A percentile compares a stretch with the other conserved stretches of the same genome.
These are phyloP conservation scores for Taenaris catops DNA, from an alignment of 2,888 invertebrate genomes.

Conservation along the genomic window DNA sequence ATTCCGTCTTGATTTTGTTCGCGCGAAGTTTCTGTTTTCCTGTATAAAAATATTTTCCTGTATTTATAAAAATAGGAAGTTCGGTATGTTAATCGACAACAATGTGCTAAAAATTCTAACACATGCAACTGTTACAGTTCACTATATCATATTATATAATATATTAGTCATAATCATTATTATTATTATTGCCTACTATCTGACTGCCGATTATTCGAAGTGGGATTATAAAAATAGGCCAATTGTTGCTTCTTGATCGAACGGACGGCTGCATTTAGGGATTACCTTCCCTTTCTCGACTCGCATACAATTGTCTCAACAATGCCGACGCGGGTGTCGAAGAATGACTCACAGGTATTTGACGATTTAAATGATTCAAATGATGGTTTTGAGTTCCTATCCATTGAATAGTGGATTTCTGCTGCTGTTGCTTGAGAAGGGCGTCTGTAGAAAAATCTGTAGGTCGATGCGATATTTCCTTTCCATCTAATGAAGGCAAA, in stretches of 20 bases:
- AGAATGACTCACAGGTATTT: constrained; percentile 74
- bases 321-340: constrained; percentile 93
- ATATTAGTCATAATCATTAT: too few relatives aligned
- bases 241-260: constrained; percentile 98
- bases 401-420: constrained; percentile 93
- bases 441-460: constrained; percentile 95
- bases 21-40: too few relatives aligned
- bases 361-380: constrained; percentile 81
- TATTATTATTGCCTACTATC: too few relatives aligned
- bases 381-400: constrained; percentile 89
- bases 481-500: constrained; percentile 82
- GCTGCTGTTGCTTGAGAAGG: constrained; percentile 88
- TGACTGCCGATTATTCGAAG: constrained; percentile 81
- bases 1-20: too few relatives aligned
- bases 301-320: constrained; percentile 93
- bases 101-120: too few relatives aligned
- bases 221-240: too few relatives aligned
- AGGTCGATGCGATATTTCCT: constrained; percentile 82
- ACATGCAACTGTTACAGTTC: too few relatives aligned
- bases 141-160: too few relatives aligned
- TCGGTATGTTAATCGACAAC: too few relatives aligned
- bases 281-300: constrained; percentile 87
- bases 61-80: too few relatives aligned
- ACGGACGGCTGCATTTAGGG: constrained; percentile 87
- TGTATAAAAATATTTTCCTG: too few relatives aligned